phyloP scores from a whole-genome alignment of 2,888 invertebrate species.

The Hymenopus coronatus region DNA sequence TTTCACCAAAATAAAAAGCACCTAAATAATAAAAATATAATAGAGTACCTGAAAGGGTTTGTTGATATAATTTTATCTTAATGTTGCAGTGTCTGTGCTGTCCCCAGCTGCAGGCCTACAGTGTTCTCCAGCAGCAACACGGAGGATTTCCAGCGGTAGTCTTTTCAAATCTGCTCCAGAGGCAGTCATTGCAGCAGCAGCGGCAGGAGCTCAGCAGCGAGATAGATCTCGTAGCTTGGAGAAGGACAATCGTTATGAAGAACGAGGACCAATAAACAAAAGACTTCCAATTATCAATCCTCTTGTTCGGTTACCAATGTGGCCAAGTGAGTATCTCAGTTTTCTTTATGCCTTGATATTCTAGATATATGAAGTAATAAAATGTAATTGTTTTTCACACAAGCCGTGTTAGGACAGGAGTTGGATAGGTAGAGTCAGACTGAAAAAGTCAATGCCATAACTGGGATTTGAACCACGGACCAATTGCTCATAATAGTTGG shows the following conservation, averaged over 20 bases:
- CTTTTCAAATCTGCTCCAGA: conserved; percentile 68
- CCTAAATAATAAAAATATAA: too few species aligned
- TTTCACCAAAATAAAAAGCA: too few species aligned
- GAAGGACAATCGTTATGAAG: conserved; percentile 41
- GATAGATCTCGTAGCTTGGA: conserved; percentile 55
- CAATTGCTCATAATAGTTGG: too few species aligned
- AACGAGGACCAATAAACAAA: conserved; percentile 45
- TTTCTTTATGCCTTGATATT: background rate
- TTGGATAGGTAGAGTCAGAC: too few species aligned
- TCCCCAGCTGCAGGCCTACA: conserved; percentile 65
- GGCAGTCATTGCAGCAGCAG: conserved; percentile 45
- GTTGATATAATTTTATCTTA: background rate
- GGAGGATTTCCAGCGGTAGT: conserved; percentile 88
- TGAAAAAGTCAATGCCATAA: too few species aligned
- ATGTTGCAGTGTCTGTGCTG: conserved; percentile 45
- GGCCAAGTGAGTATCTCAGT: conserved; percentile 65
- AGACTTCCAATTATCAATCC: conserved; percentile 88
- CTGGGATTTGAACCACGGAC: too few species aligned
- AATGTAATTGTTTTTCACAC: too few species aligned
- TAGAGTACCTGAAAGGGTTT: background rate
- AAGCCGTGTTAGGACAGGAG: too few species aligned
- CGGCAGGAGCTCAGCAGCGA: conserved; percentile 36
- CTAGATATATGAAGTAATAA: background rate
- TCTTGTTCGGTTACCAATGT: conserved; percentile 78
- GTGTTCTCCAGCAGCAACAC: conserved; percentile 79